Evolutionary conservation across 1,140 invertebrate species (phyloP), one percentile per base, ranked within the genome.

Genomic region (Tribolium castaneum): DNA sequence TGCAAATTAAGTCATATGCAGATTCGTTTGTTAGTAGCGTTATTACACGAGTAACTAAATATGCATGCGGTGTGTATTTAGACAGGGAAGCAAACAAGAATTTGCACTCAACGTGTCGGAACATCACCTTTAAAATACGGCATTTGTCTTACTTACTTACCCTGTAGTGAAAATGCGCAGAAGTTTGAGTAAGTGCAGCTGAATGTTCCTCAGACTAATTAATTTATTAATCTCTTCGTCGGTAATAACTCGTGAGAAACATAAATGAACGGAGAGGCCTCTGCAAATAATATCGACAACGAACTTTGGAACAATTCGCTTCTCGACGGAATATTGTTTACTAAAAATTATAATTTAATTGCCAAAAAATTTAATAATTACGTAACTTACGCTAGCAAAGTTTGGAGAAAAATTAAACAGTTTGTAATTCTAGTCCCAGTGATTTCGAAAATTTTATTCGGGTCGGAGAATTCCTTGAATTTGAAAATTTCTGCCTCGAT

Each of bases 221-320:
- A 76, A 76, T 78, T 78, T 80, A 13, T 78, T 75, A 19, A 70
- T 78, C 22, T 12, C 62, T 45, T 70, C 70, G 6, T 80, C 14
- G 2, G 80, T 76, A 19, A 50, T 6, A 71, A 39, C 50, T 19
- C 39, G 25, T 19, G 50, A 16, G n/a, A 81, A 52, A 54, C 81
- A 82, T 16, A 78, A 59, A 75, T 82, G 81, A 9, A 78, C 30
- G 4, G 70, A 59, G 4, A 75, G 45, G 12, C 78, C 80, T 76
- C 78, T 78, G n/a, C 14, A 74, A 30, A 82, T 75, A 14, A 81
- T 12, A 45, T 79, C 78, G 6, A 82, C 22, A 16, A 82, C 7
- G 10, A 77, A 51, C 39, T 76, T 80, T 9, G 80, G 81, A 35
- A 78, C 78, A 5, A 72, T 78, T 78, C 81, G 80, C 75, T 82